Percentiles rank a stretch among this genome's conserved stretches.
Evolutionary conservation across 2,113 vertebrate genomes (phyloP).

Genomic region (Falcunculus frontatus): DNA sequence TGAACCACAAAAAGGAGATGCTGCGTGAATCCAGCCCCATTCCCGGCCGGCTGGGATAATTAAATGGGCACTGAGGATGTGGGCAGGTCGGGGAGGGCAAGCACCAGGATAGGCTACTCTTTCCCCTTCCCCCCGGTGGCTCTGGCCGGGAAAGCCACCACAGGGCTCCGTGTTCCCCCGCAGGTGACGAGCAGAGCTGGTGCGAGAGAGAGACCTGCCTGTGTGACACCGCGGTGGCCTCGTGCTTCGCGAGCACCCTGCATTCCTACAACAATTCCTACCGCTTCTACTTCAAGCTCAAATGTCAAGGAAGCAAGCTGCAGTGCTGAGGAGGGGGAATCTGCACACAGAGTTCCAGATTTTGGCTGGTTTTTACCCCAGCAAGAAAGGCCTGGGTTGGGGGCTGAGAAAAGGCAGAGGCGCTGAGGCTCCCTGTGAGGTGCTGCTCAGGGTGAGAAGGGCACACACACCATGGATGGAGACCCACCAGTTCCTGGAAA

Average conservation of each 20-base stretch:
- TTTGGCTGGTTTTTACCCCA: not conserved
- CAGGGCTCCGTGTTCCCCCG: rapidly evolving
- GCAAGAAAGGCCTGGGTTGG: not conserved
- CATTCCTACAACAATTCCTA: slow-evolving; percentile 53
- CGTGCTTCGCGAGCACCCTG: slow-evolving; percentile 50
- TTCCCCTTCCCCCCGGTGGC: rapidly evolving
- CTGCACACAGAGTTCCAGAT: not conserved
- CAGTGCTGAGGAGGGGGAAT: slow-evolving; percentile 16
- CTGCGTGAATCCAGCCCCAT: not conserved
- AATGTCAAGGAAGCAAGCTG: not conserved
- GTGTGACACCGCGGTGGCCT: slow-evolving; percentile 49
- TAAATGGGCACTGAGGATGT: rapidly evolving
- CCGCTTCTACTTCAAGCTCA: slow-evolving; percentile 48
- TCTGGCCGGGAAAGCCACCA: not conserved
- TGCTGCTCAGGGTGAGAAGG: not conserved
- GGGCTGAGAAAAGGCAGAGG: not conserved
- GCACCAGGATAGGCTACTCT: rapidly evolving
- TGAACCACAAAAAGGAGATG: no score
- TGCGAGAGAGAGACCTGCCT: slow-evolving; percentile 52
- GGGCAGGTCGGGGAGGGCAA: not conserved
- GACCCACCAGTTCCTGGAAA: not conserved
- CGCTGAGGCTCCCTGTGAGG: rapidly evolving
- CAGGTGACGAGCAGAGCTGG: not conserved
- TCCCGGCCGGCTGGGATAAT: no score
- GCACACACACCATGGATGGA: rapidly evolving